phyloP scores from a whole-genome alignment of 2,113 vertebrate genomes.

The Cottus gobio region DNA sequence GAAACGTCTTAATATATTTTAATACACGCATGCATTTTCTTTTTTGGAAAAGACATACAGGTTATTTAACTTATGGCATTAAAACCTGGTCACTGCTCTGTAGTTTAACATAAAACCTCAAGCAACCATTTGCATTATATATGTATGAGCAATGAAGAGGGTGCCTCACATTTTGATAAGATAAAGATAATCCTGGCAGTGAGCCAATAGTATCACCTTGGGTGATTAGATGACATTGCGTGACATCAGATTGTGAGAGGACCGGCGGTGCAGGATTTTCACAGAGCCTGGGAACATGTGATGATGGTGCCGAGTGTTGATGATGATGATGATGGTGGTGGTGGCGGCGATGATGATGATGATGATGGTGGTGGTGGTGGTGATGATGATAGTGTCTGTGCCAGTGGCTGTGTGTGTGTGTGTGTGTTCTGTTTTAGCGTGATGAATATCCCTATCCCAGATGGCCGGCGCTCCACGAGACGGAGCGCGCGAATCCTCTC shows the following conservation, averaged over 20 bases:
- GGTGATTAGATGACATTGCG: slow-evolving; percentile 50
- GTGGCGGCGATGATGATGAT: slow-evolving; percentile 55
- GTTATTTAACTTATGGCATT: neutral
- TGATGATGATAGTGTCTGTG: slow-evolving; percentile 57
- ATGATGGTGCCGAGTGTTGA: slow-evolving; percentile 47
- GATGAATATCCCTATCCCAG: slow-evolving; percentile 76
- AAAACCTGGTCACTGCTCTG: neutral
- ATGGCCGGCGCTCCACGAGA: slow-evolving; percentile 74
- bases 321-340: slow-evolving; percentile 57
- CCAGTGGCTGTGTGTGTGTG: slow-evolving; percentile 59
- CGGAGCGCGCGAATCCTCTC: slow-evolving; percentile 49
- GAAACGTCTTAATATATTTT: too few species aligned
- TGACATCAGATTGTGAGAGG: slow-evolving; percentile 52
- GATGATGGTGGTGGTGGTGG: slow-evolving; percentile 37
- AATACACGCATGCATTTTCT: neutral
- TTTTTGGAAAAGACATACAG: neutral
- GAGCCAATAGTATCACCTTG: slow-evolving; percentile 45
- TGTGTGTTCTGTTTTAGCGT: slow-evolving; percentile 55
- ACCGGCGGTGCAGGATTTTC: slow-evolving; percentile 46
- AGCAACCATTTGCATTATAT: neutral
- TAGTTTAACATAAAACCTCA: neutral
- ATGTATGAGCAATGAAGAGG: neutral
- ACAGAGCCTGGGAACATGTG: slow-evolving; percentile 62
- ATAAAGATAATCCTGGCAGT: neutral
- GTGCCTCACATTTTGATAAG: neutral